Percentiles rank a stretch among this genome's conserved stretches.
phyloP scores from a whole-genome alignment of 92 coral and sea anemone genomes.

The Epizoanthus stellaris region DNA sequence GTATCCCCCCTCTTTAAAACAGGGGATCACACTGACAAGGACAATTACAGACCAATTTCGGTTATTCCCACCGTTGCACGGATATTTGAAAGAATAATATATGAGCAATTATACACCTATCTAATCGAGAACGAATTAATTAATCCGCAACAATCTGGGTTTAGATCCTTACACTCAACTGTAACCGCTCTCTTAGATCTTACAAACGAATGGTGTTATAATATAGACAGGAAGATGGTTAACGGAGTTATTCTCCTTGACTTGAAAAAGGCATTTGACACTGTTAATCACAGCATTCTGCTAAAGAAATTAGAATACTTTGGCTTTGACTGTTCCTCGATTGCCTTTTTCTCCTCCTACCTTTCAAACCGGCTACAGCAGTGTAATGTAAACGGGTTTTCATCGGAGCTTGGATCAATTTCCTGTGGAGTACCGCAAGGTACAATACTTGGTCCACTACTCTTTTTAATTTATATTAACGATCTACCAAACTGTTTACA shows the following conservation, averaged over 20 bases:
- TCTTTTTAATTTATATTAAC: too few species aligned
- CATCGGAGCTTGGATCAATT: slow-evolving; percentile 35
- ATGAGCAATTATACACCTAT: slow-evolving; percentile 9
- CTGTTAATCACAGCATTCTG: too few species aligned
- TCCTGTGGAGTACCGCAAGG: too few species aligned
- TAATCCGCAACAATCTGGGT: slow-evolving; percentile 39
- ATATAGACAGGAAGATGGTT: slow-evolving; percentile 36
- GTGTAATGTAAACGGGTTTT: slow-evolving; percentile 12
- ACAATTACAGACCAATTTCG: too few species aligned
- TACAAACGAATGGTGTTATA: slow-evolving; percentile 37
- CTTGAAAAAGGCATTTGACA: too few species aligned
- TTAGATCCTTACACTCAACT: slow-evolving; percentile 16
- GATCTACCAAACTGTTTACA: too few species aligned
- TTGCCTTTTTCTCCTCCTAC: slow-evolving; percentile 21
- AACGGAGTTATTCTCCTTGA: too few species aligned
- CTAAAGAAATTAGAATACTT: too few species aligned
- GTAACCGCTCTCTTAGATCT: slow-evolving; percentile 40
- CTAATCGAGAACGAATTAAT: slow-evolving; percentile 28
- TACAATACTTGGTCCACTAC: too few species aligned
- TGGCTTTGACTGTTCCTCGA: too few species aligned
- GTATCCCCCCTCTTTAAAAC: slow-evolving; percentile 45
- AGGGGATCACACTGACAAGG: slow-evolving; percentile 21
- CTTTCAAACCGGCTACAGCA: slow-evolving; percentile 42
- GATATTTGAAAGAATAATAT: slow-evolving; percentile 43
- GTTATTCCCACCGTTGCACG: too few species aligned